phyloP scores from a whole-genome alignment of 23 tunicate species.

The Oikopleura albicans region DNA sequence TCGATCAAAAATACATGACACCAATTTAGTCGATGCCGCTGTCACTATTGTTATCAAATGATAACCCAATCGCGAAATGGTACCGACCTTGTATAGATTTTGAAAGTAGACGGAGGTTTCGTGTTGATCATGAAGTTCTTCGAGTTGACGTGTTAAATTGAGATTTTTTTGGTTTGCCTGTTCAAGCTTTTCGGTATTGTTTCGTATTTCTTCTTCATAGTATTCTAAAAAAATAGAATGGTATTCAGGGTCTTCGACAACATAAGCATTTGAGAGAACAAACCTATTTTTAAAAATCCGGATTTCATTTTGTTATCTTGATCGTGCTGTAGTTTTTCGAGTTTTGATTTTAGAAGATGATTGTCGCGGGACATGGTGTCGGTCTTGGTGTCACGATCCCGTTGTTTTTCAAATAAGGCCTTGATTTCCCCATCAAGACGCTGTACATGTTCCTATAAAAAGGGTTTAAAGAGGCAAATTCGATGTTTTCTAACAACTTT shows the following conservation, averaged over 20 bases:
- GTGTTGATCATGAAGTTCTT: conserved; percentile 84
- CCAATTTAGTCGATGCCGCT: too few species aligned
- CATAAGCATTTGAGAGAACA: too few species aligned
- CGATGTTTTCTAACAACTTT: too few species aligned
- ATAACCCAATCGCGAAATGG: too few species aligned
- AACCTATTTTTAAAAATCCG: too few species aligned
- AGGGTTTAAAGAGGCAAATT: not conserved
- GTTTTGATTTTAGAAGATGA: not conserved
- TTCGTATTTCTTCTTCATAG: conserved; percentile 48
- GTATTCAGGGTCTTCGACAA: too few species aligned
- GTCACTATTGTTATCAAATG: too few species aligned
- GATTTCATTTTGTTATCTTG: not conserved
- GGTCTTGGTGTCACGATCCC: not conserved
- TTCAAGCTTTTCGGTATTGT: conserved; percentile 38
- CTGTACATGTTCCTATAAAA: not conserved
- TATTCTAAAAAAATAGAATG: conserved; percentile 15
- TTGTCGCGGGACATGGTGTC: not conserved
- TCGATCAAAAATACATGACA: too few species aligned
- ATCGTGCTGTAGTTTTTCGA: not conserved
- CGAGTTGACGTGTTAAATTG: conserved; percentile 65
- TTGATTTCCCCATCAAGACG: not conserved
- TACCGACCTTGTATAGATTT: conserved; percentile 26
- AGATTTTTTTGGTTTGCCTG: conserved; percentile 35
- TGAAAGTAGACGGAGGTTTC: conserved; percentile 92
- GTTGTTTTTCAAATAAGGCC: not conserved